These are phyloP conservation scores for Drosophila neoperkinsi DNA, from an alignment of 2,888 invertebrate genomes.

Conservation along the genomic window DNA sequence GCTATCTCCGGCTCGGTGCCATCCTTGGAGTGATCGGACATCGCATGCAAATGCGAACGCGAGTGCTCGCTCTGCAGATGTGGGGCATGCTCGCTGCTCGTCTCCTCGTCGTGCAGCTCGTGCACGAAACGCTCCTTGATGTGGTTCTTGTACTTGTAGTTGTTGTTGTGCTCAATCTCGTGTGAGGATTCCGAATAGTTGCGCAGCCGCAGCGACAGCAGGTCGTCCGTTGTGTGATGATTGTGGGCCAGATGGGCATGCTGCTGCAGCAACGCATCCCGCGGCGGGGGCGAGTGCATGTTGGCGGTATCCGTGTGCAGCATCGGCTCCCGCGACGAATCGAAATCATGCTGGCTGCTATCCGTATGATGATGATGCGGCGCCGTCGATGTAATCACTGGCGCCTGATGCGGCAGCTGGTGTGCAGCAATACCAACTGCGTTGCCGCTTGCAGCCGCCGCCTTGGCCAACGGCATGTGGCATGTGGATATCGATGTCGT, in stretches of 20 bases:
- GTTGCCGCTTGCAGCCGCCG: slow-evolving; percentile 18
- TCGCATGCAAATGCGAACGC: slow-evolving; percentile 80
- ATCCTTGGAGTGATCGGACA: slow-evolving; percentile 84
- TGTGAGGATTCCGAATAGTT: slow-evolving; percentile 85
- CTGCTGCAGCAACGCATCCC: slow-evolving; percentile 72
- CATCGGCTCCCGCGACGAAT: slow-evolving; percentile 82
- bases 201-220: slow-evolving; percentile 82
- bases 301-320: slow-evolving; percentile 84
- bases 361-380: slow-evolving; percentile 83
- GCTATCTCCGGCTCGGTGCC: slow-evolving; percentile 84
- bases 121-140: slow-evolving; percentile 94
- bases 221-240: slow-evolving; percentile 77
- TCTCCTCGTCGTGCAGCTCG: slow-evolving; percentile 85
- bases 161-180: slow-evolving; percentile 85
- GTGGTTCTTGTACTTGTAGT: slow-evolving; percentile 97
- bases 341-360: slow-evolving; percentile 84
- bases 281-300: slow-evolving; percentile 82
- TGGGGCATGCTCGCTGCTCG: slow-evolving; percentile 85
- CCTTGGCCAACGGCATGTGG: slow-evolving; percentile 48
- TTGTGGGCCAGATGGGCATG: slow-evolving; percentile 69
- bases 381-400: slow-evolving; percentile 85
- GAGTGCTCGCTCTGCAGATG: slow-evolving; percentile 83
- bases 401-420: slow-evolving; percentile 84
- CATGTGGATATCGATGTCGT: slow-evolving; percentile 54
- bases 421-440: slow-evolving; percentile 63